Percentiles rank a stretch among this genome's conserved stretches.
Evolutionary conservation across 2,888 invertebrate genomes (phyloP).

Genomic region (Oasisia sp.): DNA sequence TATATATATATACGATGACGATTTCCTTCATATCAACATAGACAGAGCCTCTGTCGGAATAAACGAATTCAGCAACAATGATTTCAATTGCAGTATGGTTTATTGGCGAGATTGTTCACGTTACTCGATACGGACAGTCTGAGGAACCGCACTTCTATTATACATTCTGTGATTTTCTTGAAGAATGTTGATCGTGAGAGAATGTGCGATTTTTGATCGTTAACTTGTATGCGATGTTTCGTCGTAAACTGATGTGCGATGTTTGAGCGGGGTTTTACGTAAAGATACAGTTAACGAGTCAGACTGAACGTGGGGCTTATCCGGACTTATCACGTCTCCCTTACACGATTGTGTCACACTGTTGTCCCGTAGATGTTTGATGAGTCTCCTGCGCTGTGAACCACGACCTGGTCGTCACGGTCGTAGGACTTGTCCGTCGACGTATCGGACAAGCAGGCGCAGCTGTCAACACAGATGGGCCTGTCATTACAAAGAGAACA

Average conservation of each 20-base stretch:
- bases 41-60: background rate
- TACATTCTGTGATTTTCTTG: background rate
- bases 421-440: background rate
- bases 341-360: background rate
- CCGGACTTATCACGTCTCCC: background rate
- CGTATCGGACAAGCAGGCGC: background rate
- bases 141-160: background rate
- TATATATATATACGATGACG: background rate
- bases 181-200: background rate
- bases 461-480: background rate
- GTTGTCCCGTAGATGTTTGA: background rate
- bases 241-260: background rate
- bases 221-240: too few species aligned
- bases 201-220: background rate
- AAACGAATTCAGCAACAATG: background rate
- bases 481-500: background rate
- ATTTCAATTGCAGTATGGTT: background rate
- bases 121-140: background rate
- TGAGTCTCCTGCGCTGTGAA: background rate
- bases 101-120: background rate
- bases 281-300: background rate
- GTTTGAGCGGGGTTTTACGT: background rate
- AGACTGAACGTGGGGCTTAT: background rate
- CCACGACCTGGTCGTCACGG: background rate
- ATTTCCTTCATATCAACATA: background rate